A percentile compares a stretch with the other conserved stretches of the same genome.
phyloP scores from a whole-genome alignment of 2,888 invertebrate species.

The Sinopyrophorus schimmeli region DNA sequence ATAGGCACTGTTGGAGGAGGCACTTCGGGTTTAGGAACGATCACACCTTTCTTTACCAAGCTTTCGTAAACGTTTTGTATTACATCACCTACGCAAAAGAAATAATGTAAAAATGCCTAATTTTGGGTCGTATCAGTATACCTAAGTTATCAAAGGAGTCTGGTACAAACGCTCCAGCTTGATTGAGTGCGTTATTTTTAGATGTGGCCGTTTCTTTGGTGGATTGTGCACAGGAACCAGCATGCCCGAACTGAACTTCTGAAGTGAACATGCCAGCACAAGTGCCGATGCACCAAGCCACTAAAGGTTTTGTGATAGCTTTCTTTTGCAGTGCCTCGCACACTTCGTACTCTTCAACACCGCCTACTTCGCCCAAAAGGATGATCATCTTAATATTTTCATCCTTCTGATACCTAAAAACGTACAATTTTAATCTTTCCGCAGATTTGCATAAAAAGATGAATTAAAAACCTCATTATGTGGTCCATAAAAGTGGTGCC shows the following conservation, averaged over 20 bases:
- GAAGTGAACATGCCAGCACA: constrained; percentile 78
- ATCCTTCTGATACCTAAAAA: constrained; percentile 69
- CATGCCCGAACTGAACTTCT: constrained; percentile 96
- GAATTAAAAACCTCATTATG: constrained; percentile 74
- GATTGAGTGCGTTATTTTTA: constrained; percentile 84
- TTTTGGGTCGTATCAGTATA: too few species aligned
- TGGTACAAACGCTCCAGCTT: constrained; percentile 89
- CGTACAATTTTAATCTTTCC: too few species aligned
- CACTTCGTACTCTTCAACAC: constrained; percentile 96
- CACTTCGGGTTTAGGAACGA: constrained; percentile 86
- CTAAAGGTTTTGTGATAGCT: constrained; percentile 87
- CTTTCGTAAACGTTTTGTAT: constrained; percentile 74
- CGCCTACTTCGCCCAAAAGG: constrained; percentile 97
- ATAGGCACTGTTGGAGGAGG: constrained; percentile 99
- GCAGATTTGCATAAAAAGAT: too few species aligned
- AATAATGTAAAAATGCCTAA: background rate
- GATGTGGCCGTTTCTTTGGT: constrained; percentile 83
- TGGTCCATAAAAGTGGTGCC: constrained; percentile 99
- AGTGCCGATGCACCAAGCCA: constrained; percentile 95
- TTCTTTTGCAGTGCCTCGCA: constrained; percentile 82
- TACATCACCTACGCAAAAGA: constrained; percentile 75
- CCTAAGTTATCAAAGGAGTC: constrained; percentile 81
- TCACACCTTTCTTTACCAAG: constrained; percentile 79
- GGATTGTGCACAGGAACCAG: constrained; percentile 96
- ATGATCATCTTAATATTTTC: constrained; percentile 92